phyloP scores from a whole-genome alignment of 2,888 invertebrate genomes.

The Villa cingulata region DNA sequence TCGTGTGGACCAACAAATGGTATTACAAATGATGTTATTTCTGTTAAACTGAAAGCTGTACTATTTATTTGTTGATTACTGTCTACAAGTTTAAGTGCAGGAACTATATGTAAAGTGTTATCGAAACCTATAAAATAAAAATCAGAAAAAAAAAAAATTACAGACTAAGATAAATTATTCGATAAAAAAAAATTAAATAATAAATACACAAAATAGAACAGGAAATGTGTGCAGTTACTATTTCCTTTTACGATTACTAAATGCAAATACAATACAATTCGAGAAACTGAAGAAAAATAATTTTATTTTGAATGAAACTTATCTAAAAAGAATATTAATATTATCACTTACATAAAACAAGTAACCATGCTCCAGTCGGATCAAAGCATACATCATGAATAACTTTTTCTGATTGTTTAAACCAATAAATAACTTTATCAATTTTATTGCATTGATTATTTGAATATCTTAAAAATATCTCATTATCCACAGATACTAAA shows the following conservation, averaged over 20 bases:
- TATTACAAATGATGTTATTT: conserved; percentile 35
- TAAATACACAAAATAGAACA: too few species aligned
- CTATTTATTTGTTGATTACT: conserved; percentile 20
- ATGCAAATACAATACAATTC: too few species aligned
- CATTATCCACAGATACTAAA: conserved; percentile 33
- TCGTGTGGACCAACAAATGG: conserved; percentile 36
- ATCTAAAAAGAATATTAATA: not conserved
- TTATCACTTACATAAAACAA: conserved; percentile 33
- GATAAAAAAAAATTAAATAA: too few species aligned
- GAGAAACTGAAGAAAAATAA: too few species aligned
- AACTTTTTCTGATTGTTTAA: conserved; percentile 28
- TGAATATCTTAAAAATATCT: conserved; percentile 32
- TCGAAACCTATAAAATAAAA: conserved; percentile 27
- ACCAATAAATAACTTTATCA: conserved; percentile 34
- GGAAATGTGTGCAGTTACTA: too few species aligned
- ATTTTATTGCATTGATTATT: conserved; percentile 27
- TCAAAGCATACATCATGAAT: conserved; percentile 69
- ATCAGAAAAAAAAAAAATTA: not conserved
- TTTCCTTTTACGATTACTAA: too few species aligned
- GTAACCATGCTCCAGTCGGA: conserved; percentile 49
- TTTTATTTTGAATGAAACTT: too few species aligned
- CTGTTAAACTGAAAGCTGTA: conserved; percentile 26
- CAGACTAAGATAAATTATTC: too few species aligned
- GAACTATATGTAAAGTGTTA: conserved; percentile 35
- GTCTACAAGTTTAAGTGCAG: conserved; percentile 28